Evolutionary conservation across 2,797 vertebrate genomes (phyloP), one percentile per base, ranked within the genome.

Genomic region (Benthosema pterotum): DNA sequence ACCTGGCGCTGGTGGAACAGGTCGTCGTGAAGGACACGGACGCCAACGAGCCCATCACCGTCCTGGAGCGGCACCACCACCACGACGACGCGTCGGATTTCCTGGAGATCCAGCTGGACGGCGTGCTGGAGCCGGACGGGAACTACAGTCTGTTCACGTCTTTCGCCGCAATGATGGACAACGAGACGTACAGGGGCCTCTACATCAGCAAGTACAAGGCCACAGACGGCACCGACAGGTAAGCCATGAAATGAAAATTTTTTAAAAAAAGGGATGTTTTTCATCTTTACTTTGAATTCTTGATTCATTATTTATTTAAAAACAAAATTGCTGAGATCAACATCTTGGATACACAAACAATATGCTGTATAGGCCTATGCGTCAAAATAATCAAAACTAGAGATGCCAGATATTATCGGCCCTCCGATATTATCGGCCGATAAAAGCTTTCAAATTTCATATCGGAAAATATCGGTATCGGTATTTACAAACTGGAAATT

Each of bases 81-180:
- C 7, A 63, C 15, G 0, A 42, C 0, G 61, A 74, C 0, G 46
- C 28, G 2, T 80, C 46, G 0, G 11, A 91, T 51, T 92, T 93
- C 65, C 55, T 94, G 0, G 69, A 87, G 85, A 56, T 94, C 12
- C 3, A 60, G 14, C 7, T 94, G 48, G 2, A 43, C 0, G 48
- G 65, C 0, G 0, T 2, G 0, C 18, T 94, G 47, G 1, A 28
- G n/a, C 42, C 0, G 8, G 82, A 58, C 22, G 18, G n/a, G 12
- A 86, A 69, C 52, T 91, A 93, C 64, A 89, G 79, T 14, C 65
- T 94, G 63, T 83, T 60, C 63, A 80, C 91, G 57, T 11, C 2
- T 0, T 94, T 94, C 51, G 93, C 90, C 13, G 8, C 78, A 5
- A 58, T 92, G 0, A 48, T 25, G 0, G n/a, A 69, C 0, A 13